A percentile compares a stretch with the other conserved stretches of the same genome.
Conservation (phyloP, 2,113 vertebrate species). For the Artemisiospiza belli region DNA sequence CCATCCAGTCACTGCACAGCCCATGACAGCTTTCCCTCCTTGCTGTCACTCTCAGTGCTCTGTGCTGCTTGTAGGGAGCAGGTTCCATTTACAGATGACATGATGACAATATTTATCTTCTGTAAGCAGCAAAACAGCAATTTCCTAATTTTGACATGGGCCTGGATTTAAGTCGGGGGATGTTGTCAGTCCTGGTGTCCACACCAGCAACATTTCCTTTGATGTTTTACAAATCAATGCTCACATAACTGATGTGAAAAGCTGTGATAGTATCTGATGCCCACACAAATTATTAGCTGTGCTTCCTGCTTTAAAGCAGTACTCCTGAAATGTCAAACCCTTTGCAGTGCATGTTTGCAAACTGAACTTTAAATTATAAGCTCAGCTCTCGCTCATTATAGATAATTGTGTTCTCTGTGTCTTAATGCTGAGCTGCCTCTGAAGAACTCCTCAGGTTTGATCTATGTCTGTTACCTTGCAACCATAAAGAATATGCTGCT, state of each 20-base stretch:
- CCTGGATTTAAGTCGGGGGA: not conserved
- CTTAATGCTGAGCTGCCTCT: not conserved
- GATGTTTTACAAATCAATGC: not conserved
- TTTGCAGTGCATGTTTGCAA: constrained; percentile 24
- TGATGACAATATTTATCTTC: not conserved
- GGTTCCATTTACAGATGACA: not conserved
- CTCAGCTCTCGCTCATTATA: constrained; percentile 4
- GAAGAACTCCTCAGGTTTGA: not conserved
- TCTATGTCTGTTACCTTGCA: not conserved
- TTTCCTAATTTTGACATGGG: not conserved
- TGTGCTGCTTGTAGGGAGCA: not conserved
- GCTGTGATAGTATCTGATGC: not conserved
- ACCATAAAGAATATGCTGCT: not conserved
- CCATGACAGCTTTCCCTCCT: not conserved
- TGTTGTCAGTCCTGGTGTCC: not conserved
- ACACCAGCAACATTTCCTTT: not conserved
- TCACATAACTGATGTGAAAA: not conserved
- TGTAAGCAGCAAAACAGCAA: not conserved
- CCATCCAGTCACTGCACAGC: accelerated
- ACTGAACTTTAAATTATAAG: constrained; percentile 45
- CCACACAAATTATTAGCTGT: constrained; percentile 45
- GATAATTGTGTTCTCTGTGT: constrained; percentile 21
- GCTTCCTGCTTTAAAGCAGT: not conserved
- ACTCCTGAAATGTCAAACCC: constrained; percentile 40
- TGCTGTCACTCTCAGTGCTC: not conserved